Evolutionary conservation across 2,888 invertebrate species (phyloP).

Genomic region (Lucinisca nassula): DNA sequence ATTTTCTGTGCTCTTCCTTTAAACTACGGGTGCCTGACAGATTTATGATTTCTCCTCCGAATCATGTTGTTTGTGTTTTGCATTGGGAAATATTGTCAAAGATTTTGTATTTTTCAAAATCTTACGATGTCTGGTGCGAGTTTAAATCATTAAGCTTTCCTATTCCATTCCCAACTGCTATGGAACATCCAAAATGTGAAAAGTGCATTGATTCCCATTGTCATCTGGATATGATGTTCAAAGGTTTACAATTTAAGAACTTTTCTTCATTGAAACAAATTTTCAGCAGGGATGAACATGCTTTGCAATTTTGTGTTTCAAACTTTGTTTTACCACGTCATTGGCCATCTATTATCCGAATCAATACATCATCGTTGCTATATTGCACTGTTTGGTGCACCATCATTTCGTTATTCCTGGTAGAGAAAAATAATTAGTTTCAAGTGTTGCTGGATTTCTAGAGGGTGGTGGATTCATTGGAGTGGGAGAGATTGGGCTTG

Average conservation of each 20-base stretch:
- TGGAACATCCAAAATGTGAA: neutral
- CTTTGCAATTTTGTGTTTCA: neutral
- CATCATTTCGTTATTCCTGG: neutral
- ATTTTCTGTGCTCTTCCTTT: neutral
- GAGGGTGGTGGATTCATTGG: neutral
- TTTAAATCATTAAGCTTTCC: neutral
- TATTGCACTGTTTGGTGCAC: neutral
- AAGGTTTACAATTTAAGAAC: neutral
- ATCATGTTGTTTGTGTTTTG: neutral
- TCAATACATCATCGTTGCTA: neutral
- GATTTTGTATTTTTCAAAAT: neutral
- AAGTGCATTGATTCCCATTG: neutral
- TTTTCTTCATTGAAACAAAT: too few relatives aligned
- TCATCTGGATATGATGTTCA: neutral
- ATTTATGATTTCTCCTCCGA: neutral
- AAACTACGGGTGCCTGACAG: neutral
- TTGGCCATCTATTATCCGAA: neutral
- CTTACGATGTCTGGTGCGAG: neutral
- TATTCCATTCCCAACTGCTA: conserved; percentile 1
- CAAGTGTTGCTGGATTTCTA: neutral
- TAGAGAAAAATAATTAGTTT: neutral
- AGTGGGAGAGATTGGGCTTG: conserved; percentile 5
- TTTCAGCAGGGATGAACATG: neutral
- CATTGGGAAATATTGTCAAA: neutral
- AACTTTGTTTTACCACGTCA: neutral